Conservation (phyloP, 2,888 invertebrate genomes). For the Drosophila heteroneura region DNA sequence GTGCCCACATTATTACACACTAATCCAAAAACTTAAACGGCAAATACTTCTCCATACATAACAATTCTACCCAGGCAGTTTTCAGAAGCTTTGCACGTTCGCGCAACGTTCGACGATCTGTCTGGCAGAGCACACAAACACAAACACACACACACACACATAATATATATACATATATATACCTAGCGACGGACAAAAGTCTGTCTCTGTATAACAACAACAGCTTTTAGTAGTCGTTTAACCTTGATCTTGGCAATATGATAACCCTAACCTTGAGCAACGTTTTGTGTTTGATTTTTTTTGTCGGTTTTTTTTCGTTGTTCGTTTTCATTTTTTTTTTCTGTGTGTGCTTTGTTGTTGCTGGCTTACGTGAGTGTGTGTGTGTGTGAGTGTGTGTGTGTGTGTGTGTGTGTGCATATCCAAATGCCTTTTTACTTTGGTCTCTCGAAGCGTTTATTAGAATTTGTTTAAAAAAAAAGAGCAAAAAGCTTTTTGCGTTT, state of each 20-base stretch:
- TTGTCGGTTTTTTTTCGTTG: conserved; percentile 26
- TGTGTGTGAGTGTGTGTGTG: conserved; percentile 33
- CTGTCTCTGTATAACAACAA: conserved; percentile 55
- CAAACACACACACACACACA: conserved; percentile 34
- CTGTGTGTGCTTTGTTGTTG: conserved; percentile 12
- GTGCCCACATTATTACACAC: conserved; percentile 2
- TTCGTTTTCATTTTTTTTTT: conserved; percentile 17
- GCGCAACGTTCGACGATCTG: conserved; percentile 71
- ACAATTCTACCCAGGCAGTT: conserved; percentile 46
- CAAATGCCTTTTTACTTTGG: conserved; percentile 64
- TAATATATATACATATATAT: conserved; percentile 11
- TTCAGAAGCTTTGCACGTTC: conserved; percentile 54
- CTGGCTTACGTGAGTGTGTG: conserved; percentile 18
- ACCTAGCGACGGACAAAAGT: conserved; percentile 63
- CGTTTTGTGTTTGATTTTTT: conserved; percentile 72
- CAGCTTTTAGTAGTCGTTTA: conserved; percentile 45
- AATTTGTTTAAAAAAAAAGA: conserved; percentile 48
- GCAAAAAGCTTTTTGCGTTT: conserved; percentile 45
- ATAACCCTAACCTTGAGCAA: conserved; percentile 83
- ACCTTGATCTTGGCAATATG: conserved; percentile 84
- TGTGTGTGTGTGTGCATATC: conserved; percentile 55
- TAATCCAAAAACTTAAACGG: conserved; percentile 31
- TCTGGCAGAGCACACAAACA: conserved; percentile 53
- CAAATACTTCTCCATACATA: conserved; percentile 34
- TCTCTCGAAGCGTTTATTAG: conserved; percentile 55